A percentile compares a stretch with the other conserved stretches of the same genome.
These are phyloP conservation scores for Phoeniculus purpureus DNA, from an alignment of 2,797 vertebrate genomes.

Conservation along the genomic window DNA sequence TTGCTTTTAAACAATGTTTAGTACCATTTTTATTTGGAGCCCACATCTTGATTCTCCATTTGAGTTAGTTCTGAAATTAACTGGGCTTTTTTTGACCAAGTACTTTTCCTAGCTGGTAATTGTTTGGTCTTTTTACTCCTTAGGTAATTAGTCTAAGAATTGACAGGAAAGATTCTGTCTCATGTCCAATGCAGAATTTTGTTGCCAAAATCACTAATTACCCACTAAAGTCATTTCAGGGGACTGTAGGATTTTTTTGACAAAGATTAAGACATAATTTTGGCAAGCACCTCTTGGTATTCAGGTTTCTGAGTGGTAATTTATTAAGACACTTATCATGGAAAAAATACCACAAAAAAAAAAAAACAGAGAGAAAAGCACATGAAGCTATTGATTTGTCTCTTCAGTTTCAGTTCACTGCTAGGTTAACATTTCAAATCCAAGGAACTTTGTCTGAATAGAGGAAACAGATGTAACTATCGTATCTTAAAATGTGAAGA, in stretches of 20 bases:
- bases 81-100: not conserved
- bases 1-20: not conserved
- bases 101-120: not conserved
- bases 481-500: not conserved
- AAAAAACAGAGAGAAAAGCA: not conserved
- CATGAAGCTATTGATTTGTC: not conserved
- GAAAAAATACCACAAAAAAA: not conserved
- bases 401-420: not conserved
- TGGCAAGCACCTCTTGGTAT: not conserved
- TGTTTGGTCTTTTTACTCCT: not conserved
- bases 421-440: not conserved
- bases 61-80: not conserved
- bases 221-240: not conserved
- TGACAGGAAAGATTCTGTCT: not conserved
- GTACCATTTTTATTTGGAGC: not conserved
- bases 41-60: not conserved
- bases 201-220: constrained; percentile 26
- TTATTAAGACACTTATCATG: not conserved
- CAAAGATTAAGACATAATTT: not conserved
- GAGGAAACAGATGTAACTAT: not conserved
- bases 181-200: not conserved
- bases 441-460: not conserved
- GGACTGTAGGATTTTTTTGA: not conserved
- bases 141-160: constrained; percentile 2
- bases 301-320: not conserved